Base-by-base conservation (phyloP, 2,797 vertebrate genomes). In the Nasua narica region DNA sequence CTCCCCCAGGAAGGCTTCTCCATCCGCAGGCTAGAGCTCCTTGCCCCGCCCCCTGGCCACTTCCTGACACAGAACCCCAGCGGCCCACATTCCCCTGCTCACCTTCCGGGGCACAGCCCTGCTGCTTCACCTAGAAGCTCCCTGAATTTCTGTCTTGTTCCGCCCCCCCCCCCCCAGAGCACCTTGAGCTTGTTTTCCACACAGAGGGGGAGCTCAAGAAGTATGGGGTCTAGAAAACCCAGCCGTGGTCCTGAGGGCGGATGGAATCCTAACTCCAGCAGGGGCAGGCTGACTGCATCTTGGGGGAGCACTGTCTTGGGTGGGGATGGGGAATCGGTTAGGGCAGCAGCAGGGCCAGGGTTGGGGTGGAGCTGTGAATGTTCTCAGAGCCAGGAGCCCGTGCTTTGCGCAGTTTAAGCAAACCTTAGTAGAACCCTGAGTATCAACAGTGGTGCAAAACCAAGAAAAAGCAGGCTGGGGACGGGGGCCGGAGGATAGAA, bases 31-130 rank as follows among this genome's bases (percentile, higher is more conserved):
- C 25, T 43, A 76, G 43, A 65, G 12, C 70, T 14, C 5, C 23
- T 37, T 0, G 0, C 60, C 40, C 7, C 5, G 2, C 32, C 0
- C n/a, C 60, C 4, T 29, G 19, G 8, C 11, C 10, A 3, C 2
- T 21, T 10, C 25, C 67, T 69, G 4, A 15, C 35, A 7, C 32
- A 3, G 15, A 25, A 27, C n/a, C 56, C 56, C 4, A 16, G 4
- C 12, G 4, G 14, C 43, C 52, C n/a, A 5, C 4, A 2, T 18
- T 5, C 15, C 0, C 50, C 48, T 1, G 15, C 78, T 23, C 13
- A 1, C 50, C n/a, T 29, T 27, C 48, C 86, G 82, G 82, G 1
- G 5, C 40, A 32, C 18, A 54, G 37, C 5, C 52, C 29, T 8
- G 5, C 32, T 52, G 79, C 43, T 37, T 74, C 15, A 3, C 48